Percentiles rank a stretch among this genome's conserved stretches.
Evolutionary conservation across 2,888 invertebrate species (phyloP).

Genomic region (Tillus elongatus): DNA sequence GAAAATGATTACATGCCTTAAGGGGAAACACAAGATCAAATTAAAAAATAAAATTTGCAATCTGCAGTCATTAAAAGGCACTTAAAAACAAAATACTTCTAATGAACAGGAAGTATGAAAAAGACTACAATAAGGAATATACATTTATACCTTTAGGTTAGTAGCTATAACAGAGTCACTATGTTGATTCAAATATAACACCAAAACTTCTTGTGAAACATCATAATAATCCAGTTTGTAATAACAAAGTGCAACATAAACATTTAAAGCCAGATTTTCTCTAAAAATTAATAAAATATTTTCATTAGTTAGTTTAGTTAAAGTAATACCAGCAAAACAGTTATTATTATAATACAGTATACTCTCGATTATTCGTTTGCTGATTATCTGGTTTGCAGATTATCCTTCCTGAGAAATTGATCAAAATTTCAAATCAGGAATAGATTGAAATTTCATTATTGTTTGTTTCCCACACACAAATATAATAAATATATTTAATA

Average conservation of each 20-base stretch:
- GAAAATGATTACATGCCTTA: conserved; percentile 69
- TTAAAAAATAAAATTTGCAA: no score
- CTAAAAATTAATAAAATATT: conserved; percentile 44
- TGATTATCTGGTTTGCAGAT: no score
- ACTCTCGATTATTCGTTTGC: no score
- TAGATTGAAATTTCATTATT: no score
- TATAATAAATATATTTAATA: no score
- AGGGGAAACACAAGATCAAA: conserved; percentile 18
- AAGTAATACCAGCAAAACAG: background rate
- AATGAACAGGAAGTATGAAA: background rate
- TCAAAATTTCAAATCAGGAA: no score
- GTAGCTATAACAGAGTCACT: conserved; percentile 92
- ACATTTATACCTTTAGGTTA: conserved; percentile 72
- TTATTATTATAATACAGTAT: no score
- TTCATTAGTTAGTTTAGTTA: background rate
- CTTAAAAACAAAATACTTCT: background rate
- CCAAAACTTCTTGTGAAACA: conserved; percentile 94
- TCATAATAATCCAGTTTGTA: conserved; percentile 98
- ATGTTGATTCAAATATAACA: conserved; percentile 82
- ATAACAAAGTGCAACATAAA: conserved; percentile 95
- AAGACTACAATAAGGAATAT: no score
- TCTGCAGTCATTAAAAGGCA: no score
- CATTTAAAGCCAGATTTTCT: conserved; percentile 86
- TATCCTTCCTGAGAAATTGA: no score
- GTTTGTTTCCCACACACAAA: no score